A percentile compares a stretch with the other conserved stretches of the same genome.
These are phyloP conservation scores for Pantherophis guttatus DNA, from an alignment of 2,113 vertebrate species.

Conservation along the genomic window DNA sequence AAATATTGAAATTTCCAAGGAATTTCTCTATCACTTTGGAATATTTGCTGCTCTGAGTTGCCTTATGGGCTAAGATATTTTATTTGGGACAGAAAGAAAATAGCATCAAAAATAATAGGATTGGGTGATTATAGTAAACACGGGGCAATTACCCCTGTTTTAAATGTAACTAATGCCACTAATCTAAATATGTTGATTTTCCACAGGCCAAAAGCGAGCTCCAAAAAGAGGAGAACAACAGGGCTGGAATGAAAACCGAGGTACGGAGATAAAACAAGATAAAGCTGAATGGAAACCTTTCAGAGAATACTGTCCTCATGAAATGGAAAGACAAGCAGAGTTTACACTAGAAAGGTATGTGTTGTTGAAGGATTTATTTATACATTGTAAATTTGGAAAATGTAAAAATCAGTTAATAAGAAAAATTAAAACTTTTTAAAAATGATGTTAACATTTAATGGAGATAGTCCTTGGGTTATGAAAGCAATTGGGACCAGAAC, in stretches of 20 bases:
- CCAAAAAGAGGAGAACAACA: constrained; percentile 58
- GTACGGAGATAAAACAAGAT: constrained; percentile 62
- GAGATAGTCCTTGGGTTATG: neutral
- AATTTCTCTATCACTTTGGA: neutral
- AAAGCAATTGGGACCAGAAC: neutral
- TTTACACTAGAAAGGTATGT: constrained; percentile 72
- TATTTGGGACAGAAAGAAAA: neutral
- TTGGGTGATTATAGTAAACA: neutral
- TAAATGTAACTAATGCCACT: neutral
- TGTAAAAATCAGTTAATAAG: neutral
- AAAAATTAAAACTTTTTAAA: neutral
- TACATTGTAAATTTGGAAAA: neutral
- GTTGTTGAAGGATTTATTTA: neutral
- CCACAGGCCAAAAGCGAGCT: constrained; percentile 64
- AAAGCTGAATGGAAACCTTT: constrained; percentile 65
- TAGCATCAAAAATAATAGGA: neutral
- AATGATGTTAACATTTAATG: neutral
- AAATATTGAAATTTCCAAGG: neutral
- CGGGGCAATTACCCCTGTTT: neutral
- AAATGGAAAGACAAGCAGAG: constrained; percentile 62
- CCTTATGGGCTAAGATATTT: neutral
- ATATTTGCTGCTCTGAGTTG: neutral
- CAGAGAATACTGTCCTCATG: constrained; percentile 58
- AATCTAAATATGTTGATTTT: neutral
- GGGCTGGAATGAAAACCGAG: constrained; percentile 59